Evolutionary conservation across 2,888 invertebrate genomes (phyloP).

Genomic region (Choristoneura rosaceana): DNA sequence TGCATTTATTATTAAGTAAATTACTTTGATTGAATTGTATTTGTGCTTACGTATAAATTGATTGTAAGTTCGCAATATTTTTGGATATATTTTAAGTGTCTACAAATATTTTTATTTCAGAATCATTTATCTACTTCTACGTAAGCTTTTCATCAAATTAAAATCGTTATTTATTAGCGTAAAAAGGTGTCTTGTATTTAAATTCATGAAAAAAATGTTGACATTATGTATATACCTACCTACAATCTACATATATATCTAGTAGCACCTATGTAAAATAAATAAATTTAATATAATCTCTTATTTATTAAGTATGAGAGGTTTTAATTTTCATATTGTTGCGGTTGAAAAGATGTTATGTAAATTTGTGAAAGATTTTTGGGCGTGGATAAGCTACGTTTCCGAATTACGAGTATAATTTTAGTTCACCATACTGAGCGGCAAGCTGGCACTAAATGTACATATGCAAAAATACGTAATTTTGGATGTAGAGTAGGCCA

Average conservation of each 20-base stretch:
- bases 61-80: neutral
- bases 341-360: slow-evolving; percentile 7
- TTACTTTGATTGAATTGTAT: slow-evolving; percentile 13
- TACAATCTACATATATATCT: neutral
- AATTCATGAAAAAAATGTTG: neutral
- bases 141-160: neutral
- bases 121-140: neutral
- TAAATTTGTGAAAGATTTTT: slow-evolving; percentile 15
- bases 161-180: neutral
- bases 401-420: neutral
- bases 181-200: neutral
- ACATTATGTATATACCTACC: too few relatives aligned
- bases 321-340: neutral
- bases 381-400: slow-evolving; percentile 10
- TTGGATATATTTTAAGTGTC: slow-evolving; percentile 14
- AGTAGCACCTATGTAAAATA: neutral
- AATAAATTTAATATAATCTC: neutral
- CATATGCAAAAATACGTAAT: too few relatives aligned
- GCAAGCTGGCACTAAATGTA: too few relatives aligned
- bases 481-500: too few relatives aligned
- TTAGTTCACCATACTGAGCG: neutral
- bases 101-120: slow-evolving; percentile 1
- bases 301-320: neutral
- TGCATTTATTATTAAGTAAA: slow-evolving; percentile 48
- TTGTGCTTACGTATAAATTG: neutral